Conservation (phyloP, 2,888 invertebrate genomes). For the Tachystola acroxantha region DNA sequence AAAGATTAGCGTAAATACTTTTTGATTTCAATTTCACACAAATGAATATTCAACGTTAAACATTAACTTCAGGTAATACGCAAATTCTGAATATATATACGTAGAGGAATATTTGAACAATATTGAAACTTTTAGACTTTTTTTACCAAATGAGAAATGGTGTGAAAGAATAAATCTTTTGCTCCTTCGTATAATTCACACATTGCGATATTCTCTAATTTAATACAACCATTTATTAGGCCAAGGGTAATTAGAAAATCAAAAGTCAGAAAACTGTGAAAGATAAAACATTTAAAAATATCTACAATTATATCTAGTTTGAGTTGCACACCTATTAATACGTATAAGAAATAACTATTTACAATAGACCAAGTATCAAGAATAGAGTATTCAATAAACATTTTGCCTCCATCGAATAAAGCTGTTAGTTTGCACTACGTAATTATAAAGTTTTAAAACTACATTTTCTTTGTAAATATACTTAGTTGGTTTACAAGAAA, state of each 20-base stretch:
- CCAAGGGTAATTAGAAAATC: conserved; percentile 13
- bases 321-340: conserved; percentile 33
- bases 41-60: too few relatives aligned
- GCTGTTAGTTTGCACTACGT: conserved; percentile 36
- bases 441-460: conserved; percentile 21
- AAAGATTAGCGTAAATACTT: too few relatives aligned
- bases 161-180: too few relatives aligned
- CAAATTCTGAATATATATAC: too few relatives aligned
- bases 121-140: too few relatives aligned
- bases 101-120: too few relatives aligned
- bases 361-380: conserved; percentile 71
- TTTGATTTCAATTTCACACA: too few relatives aligned
- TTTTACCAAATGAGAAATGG: too few relatives aligned
- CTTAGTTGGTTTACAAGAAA: too few relatives aligned
- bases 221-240: neutral
- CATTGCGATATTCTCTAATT: too few relatives aligned
- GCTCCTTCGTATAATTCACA: too few relatives aligned
- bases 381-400: conserved; percentile 44
- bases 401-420: conserved; percentile 39
- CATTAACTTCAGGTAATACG: too few relatives aligned
- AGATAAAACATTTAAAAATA: conserved; percentile 9
- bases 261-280: conserved; percentile 24
- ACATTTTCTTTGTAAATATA: conserved; percentile 1
- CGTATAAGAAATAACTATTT: conserved; percentile 50
- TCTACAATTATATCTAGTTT: conserved; percentile 19